These are phyloP conservation scores for Meteorus colon DNA, from an alignment of 2,888 invertebrate species.

Conservation along the genomic window DNA sequence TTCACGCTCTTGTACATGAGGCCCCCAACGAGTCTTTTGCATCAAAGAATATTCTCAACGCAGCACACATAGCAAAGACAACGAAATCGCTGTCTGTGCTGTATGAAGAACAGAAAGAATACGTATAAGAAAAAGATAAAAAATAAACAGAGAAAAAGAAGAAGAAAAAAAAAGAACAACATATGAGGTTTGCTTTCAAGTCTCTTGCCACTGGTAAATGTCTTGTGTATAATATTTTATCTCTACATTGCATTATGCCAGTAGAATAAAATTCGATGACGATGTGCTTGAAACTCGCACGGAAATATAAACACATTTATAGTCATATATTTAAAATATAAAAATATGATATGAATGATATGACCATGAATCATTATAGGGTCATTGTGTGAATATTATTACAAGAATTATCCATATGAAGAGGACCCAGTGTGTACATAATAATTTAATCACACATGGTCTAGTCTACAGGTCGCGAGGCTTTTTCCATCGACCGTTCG, in stretches of 20 bases:
- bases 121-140: conserved; percentile 5
- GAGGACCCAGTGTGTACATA: conserved; percentile 32
- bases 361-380: conserved; percentile 25
- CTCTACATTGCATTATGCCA: conserved; percentile 9
- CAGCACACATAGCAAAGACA: conserved; percentile 8
- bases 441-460: conserved; percentile 42
- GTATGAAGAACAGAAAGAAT: neutral
- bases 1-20: conserved; percentile 21
- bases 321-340: neutral
- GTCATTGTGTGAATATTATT: conserved; percentile 19
- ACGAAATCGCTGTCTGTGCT: conserved; percentile 22
- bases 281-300: neutral
- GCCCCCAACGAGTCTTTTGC: conserved; percentile 12
- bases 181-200: neutral
- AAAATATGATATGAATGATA: neutral
- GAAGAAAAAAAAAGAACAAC: neutral
- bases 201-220: neutral
- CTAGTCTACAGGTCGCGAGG: conserved; percentile 34
- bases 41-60: conserved; percentile 25
- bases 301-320: neutral
- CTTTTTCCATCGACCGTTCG: conserved; percentile 39
- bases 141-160: neutral
- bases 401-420: conserved; percentile 12
- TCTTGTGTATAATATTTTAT: conserved; percentile 2
- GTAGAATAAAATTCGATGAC: conserved; percentile 5